Evolutionary conservation across 2,113 vertebrate genomes (phyloP), one percentile per base, ranked within the genome.

Genomic region (Apodemus speciosus): DNA sequence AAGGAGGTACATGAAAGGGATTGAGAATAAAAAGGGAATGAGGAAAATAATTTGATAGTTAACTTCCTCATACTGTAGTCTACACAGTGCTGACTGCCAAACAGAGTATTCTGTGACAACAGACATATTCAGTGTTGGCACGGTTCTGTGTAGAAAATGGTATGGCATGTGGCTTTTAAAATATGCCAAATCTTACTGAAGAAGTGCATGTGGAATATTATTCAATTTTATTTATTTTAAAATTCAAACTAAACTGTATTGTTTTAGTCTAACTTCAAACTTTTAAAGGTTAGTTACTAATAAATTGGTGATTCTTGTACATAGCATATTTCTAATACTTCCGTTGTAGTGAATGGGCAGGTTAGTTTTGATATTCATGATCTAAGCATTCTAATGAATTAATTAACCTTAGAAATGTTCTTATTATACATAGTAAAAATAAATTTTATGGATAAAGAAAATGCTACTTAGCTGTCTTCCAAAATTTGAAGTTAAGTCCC

Each of bases 211-310:
- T 83, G 7, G 60, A 93, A 72, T 86, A 20, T 89, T 64, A 85
- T 35, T 81, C 51, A 85, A 88, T 90, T 90, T 60, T 43, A 76
- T 83, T 76, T 76, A 72, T 88, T 90, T 92, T 68, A 81, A 81
- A 85, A 68, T 76, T 51, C 51, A 84, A 93, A 90, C 58, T 92
- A 71, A 92, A 64, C 32, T 84, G 43, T 73, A 84, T 94, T 92
- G 87, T 30, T 62, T 21, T 68, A 87, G 38, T 85, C 75, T 81
- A 85, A 72, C 85, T 95, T 89, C 21, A 91, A 77, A 79, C 72
- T 88, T 68, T 92, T 66, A 85, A 95, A 88, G 25, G 69, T 88
- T 25, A 89, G 68, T 40, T 73, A 60, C 30, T 89, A 85, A 69
- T 71, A 72, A 91, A 49, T 81, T 14, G 27, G n/a, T 64, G n/a